Percentiles rank a stretch among this genome's conserved stretches.
These are phyloP conservation scores for Nomada ruficornis DNA, from an alignment of 2,888 invertebrate genomes.

Conservation along the genomic window DNA sequence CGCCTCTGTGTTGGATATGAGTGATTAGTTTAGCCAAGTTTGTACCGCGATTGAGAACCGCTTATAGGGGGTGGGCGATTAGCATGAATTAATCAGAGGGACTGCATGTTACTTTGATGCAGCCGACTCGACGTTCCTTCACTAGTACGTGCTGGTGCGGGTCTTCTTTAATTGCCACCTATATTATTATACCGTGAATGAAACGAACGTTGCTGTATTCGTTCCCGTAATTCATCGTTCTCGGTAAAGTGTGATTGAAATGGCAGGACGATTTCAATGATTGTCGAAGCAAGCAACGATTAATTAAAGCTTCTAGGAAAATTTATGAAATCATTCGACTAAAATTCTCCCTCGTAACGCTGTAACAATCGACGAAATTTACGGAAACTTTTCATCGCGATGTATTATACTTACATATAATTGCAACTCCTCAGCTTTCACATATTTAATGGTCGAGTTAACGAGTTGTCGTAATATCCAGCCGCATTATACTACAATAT, in stretches of 20 bases:
- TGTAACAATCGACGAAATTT: no score
- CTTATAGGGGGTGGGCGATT: slow-evolving; percentile 60
- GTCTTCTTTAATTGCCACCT: slow-evolving; percentile 43
- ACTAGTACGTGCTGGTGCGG: slow-evolving; percentile 19
- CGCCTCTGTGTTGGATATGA: background rate
- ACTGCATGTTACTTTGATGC: slow-evolving; percentile 60
- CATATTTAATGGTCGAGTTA: slow-evolving; percentile 7
- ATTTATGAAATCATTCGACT: background rate
- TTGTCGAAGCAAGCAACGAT: background rate
- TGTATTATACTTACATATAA: background rate
- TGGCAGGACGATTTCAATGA: background rate
- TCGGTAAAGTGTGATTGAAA: slow-evolving; percentile 18
- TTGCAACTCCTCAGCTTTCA: background rate
- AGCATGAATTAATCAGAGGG: slow-evolving; percentile 67
- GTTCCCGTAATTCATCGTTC: slow-evolving; percentile 29
- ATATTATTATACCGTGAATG: slow-evolving; percentile 22
- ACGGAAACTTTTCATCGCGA: background rate
- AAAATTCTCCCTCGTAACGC: background rate
- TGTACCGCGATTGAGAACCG: slow-evolving; percentile 42
- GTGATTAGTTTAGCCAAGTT: background rate
- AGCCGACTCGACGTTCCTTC: slow-evolving; percentile 59
- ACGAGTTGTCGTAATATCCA: slow-evolving; percentile 12
- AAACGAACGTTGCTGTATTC: slow-evolving; percentile 24
- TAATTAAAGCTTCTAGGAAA: background rate
- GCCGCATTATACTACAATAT: background rate